A percentile compares a stretch with the other conserved stretches of the same genome.
These are phyloP conservation scores for Oryzaephilus surinamensis DNA, from an alignment of 1,140 invertebrate genomes.

Conservation along the genomic window DNA sequence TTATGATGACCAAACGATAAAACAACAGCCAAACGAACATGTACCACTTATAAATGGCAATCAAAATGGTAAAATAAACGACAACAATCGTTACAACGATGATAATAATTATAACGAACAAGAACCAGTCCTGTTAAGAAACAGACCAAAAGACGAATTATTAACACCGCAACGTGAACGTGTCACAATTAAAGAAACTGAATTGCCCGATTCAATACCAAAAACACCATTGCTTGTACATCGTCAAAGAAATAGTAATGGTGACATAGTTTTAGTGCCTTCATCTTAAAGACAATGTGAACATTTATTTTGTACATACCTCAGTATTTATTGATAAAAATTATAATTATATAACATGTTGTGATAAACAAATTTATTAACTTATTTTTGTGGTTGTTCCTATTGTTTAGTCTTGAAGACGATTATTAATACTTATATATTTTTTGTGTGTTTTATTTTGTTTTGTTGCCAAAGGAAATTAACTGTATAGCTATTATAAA, in stretches of 20 bases:
- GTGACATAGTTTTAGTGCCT: slow-evolving; percentile 26
- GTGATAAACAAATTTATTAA: slow-evolving; percentile 28
- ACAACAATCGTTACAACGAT: slow-evolving; percentile 14
- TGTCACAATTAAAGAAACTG: slow-evolving; percentile 52
- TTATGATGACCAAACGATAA: slow-evolving; percentile 22
- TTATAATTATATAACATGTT: too few species aligned
- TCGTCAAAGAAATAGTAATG: slow-evolving; percentile 26
- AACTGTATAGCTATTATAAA: too few species aligned
- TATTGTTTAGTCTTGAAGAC: slow-evolving; percentile 14
- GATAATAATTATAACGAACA: slow-evolving; percentile 31
- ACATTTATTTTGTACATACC: slow-evolving; percentile 14
- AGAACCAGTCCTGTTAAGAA: slow-evolving; percentile 34
- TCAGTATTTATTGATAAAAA: slow-evolving; percentile 23
- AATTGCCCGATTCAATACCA: slow-evolving; percentile 45
- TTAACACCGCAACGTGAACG: slow-evolving; percentile 45
- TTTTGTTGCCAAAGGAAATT: slow-evolving; percentile 22
- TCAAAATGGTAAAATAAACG: slow-evolving; percentile 26
- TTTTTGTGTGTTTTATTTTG: slow-evolving; percentile 17
- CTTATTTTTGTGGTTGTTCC: slow-evolving; percentile 24
- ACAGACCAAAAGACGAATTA: slow-evolving; percentile 35
- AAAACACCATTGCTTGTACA: slow-evolving; percentile 52
- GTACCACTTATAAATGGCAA: slow-evolving; percentile 28
- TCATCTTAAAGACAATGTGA: slow-evolving; percentile 7
- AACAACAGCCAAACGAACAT: slow-evolving; percentile 18
- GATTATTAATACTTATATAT: too few species aligned